phyloP scores from a whole-genome alignment of 1,140 invertebrate genomes.

The Neodiprion pinetum region DNA sequence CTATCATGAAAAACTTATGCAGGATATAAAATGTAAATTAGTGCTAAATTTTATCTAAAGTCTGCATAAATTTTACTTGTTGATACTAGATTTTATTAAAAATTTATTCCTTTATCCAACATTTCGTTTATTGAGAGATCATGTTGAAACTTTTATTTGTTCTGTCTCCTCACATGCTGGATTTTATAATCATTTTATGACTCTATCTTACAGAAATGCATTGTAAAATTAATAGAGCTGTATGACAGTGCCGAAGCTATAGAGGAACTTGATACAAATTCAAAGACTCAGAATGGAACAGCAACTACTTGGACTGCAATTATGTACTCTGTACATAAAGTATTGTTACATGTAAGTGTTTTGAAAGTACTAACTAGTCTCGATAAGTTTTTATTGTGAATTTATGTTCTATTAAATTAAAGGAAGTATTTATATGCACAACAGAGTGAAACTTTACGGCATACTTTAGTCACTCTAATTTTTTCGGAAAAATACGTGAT shows the following conservation, averaged over 20 bases:
- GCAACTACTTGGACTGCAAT: conserved; percentile 36
- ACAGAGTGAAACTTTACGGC: too few relatives aligned
- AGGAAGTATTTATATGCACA: too few relatives aligned
- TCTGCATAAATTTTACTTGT: not conserved
- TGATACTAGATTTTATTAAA: not conserved
- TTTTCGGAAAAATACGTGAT: too few relatives aligned
- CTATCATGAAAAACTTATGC: too few relatives aligned
- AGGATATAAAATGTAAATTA: not conserved
- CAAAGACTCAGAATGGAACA: conserved; percentile 11
- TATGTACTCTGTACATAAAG: conserved; percentile 33
- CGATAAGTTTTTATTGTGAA: not conserved
- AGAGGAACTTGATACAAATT: conserved; percentile 34
- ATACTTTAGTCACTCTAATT: too few relatives aligned
- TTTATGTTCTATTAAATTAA: too few relatives aligned
- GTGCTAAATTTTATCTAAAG: not conserved
- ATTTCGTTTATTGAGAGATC: not conserved
- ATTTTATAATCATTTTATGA: conserved; percentile 8
- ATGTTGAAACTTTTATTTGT: conserved; percentile 6
- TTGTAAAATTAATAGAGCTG: conserved; percentile 30
- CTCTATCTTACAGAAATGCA: conserved; percentile 33
- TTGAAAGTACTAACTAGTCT: not conserved
- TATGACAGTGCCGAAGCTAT: conserved; percentile 34
- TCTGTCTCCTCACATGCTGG: not conserved
- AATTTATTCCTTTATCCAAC: not conserved
- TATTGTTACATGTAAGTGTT: conserved; percentile 37